Base-by-base conservation (phyloP, 2,888 invertebrate species). In the Tricholauxania praeusta region DNA sequence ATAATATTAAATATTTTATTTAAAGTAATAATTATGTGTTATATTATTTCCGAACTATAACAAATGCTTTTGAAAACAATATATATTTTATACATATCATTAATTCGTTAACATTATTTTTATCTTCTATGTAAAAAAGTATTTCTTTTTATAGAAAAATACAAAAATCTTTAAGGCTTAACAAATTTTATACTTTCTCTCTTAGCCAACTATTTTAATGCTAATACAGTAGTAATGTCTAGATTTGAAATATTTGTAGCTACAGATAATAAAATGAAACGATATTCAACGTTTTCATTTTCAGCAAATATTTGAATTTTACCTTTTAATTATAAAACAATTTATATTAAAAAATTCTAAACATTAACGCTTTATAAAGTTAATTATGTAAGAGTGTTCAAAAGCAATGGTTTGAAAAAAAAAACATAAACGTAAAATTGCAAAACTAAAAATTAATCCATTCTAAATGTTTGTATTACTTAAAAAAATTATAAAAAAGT, bases 111-210 rank as follows among this genome's bases (percentile, higher is more conserved):
- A 63, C 70, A 52, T 49, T 52, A 53, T 49, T 15, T 10, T 48
- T 47, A n/a, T 39, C 22, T 53, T 63, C 39, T 53, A 62, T 53
- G 48, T 63, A 62, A 22, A 55, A 49, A 57, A 22, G 68, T 69
- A 51, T 57, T 67, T 68, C 52, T 64, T 51, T 69, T 59, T 47
- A 53, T 75, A 75, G 73, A 75, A 75, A 75, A 75, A 73, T 75
- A 75, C 67, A 75, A 75, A 75, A 73, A 68, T 71, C 66, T 68
- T 69, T 71, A 73, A 69, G 62, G 47, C 67, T 73, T 75, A 75
- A 75, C 72, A 71, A 64, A 57, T 72, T 62, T 71, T 69, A 55
- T 72, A 67, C 49, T 60, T 71, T 63, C 14, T 62, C 39, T 63
- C 70, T 53, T 70, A 62, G 62, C 22, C 14, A 62, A 39, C 63